Conservation (phyloP, 1,140 invertebrate species). For the Drosophila triauraria region DNA sequence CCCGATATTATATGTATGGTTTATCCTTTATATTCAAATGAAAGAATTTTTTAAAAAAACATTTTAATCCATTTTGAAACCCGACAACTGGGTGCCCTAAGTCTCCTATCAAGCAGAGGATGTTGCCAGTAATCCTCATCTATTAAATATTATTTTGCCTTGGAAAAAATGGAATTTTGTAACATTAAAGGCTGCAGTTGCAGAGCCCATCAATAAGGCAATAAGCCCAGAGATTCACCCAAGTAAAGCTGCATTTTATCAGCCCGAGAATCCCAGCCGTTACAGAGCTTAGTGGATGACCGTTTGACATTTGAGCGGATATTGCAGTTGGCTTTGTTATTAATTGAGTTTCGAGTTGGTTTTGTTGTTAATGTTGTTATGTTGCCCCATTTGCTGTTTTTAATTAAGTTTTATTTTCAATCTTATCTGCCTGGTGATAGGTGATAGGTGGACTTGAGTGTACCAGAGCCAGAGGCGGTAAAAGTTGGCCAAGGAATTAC, state of each 20-base stretch:
- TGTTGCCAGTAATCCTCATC: no score
- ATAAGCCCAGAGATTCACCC: conserved; percentile 4
- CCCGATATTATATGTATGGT: no score
- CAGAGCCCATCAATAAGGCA: not conserved
- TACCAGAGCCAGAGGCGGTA: conserved; percentile 44
- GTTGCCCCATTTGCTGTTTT: conserved; percentile 41
- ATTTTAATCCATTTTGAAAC: no score
- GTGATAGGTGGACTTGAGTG: conserved; percentile 5
- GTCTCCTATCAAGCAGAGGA: no score
- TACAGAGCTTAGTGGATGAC: conserved; percentile 21
- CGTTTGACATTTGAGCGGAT: conserved; percentile 47
- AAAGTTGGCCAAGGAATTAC: conserved; percentile 57
- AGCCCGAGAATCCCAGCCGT: conserved; percentile 2
- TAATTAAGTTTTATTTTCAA: conserved; percentile 49
- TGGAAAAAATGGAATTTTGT: no score
- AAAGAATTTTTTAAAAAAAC: no score
- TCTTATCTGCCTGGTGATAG: conserved; percentile 26
- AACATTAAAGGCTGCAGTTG: no score
- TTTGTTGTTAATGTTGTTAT: conserved; percentile 9
- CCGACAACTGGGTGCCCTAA: no score
- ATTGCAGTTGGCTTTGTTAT: conserved; percentile 33
- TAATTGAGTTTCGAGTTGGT: conserved; percentile 47
- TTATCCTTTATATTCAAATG: no score
- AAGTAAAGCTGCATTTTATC: not conserved
- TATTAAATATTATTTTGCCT: no score